phyloP scores from a whole-genome alignment of 2,888 invertebrate genomes.

The Lingula anatina region DNA sequence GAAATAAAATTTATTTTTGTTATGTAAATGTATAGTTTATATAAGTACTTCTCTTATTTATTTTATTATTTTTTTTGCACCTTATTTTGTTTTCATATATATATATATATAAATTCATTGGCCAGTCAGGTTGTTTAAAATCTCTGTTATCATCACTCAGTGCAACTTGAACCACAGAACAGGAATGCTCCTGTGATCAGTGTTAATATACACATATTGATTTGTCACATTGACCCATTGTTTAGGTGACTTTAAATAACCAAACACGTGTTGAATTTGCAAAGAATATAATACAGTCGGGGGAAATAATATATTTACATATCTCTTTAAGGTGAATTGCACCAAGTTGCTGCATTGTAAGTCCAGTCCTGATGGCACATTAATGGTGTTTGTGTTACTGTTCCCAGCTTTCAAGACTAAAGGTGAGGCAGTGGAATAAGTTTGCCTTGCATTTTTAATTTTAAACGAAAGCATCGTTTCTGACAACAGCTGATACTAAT shows the following conservation, averaged over 20 bases:
- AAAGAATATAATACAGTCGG: too few relatives aligned
- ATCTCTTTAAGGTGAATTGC: constrained; percentile 20
- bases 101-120: background rate
- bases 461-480: too few relatives aligned
- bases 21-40: background rate
- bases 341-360: constrained; percentile 19
- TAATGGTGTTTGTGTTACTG: constrained; percentile 27
- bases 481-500: too few relatives aligned
- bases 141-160: background rate
- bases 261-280: too few relatives aligned
- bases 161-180: background rate
- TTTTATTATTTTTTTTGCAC: background rate
- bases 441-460: too few relatives aligned
- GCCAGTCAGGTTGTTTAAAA: background rate
- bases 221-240: background rate
- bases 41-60: background rate
- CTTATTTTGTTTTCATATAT: background rate
- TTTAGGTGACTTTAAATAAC: background rate
- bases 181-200: too few relatives aligned
- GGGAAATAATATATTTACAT: too few relatives aligned
- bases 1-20: too few relatives aligned
- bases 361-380: constrained; percentile 22
- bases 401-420: constrained; percentile 34
- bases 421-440: too few relatives aligned
- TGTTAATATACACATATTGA: too few relatives aligned